Base-by-base conservation (phyloP, 2,113 vertebrate species). In the Anhinga rufa region DNA sequence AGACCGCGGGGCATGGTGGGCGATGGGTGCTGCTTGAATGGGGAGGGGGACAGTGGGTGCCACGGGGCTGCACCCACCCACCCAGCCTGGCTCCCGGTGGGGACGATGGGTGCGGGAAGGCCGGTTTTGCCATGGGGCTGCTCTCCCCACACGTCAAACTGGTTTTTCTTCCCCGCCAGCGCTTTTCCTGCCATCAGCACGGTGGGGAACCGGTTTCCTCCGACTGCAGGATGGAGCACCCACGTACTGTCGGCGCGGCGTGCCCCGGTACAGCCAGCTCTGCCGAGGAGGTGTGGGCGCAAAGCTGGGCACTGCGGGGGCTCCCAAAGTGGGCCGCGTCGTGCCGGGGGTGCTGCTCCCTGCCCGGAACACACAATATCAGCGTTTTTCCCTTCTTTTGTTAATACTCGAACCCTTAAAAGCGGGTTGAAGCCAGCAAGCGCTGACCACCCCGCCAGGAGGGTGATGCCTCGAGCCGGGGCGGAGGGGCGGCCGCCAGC, bases 81-180 rank as follows among this genome's bases (percentile, higher is more conserved):
- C 38, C 44, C 42, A 7, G 1, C 46, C 68, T 4, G 8, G 17
- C n/a, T 64, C 22, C 65, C 29, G 0, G 5, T 2, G 2, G 49
- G 66, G 60, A 28, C 0, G n/a, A 18, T n/a, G 72, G 79, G 38
- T 18, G 93, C 9, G 5, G 85, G 71, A 54, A 58, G 84, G 64
- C 7, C 5, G 81, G 46, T 87, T 75, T 66, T 0, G 17, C 81
- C 12, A 1, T 7, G 0, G 80, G 80, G 55, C 49, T 46, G 76
- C 64, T 68, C 69, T 92, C 58, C 57, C 57, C 92, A 89, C 88
- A 77, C 1, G 12, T 92, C 84, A 34, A 85, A 96, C 96, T 96
- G 93, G 96, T 97, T 97, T 96, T 94, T 93, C 95, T 86, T 90
- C 93, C 93, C 3, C 1, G 18, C 86, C 9, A 4, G 68, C 20